These are phyloP conservation scores for Archips crataeganus DNA, from an alignment of 2,888 invertebrate species.

Conservation along the genomic window DNA sequence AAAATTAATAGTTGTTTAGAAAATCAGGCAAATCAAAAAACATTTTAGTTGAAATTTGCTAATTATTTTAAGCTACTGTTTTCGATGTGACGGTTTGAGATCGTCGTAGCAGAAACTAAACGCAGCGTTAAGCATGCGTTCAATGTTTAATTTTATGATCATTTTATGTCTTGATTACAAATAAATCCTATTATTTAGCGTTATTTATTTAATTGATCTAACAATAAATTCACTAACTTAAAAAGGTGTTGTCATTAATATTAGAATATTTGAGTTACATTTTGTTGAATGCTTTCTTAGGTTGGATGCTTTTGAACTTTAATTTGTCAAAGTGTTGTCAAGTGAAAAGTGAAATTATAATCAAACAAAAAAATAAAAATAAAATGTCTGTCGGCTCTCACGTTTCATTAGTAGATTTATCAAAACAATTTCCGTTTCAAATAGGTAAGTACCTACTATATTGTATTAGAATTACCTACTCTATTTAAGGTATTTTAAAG, in stretches of 20 bases:
- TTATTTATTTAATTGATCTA: too few species aligned
- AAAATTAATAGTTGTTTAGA: neutral
- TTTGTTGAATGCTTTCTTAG: too few species aligned
- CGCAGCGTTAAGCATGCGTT: neutral
- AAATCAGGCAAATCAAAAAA: neutral
- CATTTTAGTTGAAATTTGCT: neutral
- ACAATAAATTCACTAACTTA: too few species aligned
- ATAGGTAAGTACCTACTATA: slow-evolving; percentile 62
- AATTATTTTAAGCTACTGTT: too few species aligned
- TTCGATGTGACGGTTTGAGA: neutral
- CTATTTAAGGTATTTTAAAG: too few species aligned
- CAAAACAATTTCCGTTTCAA: slow-evolving; percentile 72
- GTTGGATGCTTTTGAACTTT: neutral
- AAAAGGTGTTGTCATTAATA: too few species aligned
- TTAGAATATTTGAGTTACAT: too few species aligned
- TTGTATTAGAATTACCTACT: too few species aligned
- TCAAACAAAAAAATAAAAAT: slow-evolving; percentile 41
- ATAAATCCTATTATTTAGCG: too few species aligned
- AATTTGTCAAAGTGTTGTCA: slow-evolving; percentile 22
- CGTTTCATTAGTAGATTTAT: slow-evolving; percentile 73
- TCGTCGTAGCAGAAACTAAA: slow-evolving; percentile 3
- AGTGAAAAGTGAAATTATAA: neutral
- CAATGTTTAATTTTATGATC: neutral
- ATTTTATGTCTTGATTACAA: too few species aligned
- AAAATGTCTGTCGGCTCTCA: slow-evolving; percentile 57